phyloP scores from a whole-genome alignment of 2,888 invertebrate genomes.

The Acanthopleura granulata region DNA sequence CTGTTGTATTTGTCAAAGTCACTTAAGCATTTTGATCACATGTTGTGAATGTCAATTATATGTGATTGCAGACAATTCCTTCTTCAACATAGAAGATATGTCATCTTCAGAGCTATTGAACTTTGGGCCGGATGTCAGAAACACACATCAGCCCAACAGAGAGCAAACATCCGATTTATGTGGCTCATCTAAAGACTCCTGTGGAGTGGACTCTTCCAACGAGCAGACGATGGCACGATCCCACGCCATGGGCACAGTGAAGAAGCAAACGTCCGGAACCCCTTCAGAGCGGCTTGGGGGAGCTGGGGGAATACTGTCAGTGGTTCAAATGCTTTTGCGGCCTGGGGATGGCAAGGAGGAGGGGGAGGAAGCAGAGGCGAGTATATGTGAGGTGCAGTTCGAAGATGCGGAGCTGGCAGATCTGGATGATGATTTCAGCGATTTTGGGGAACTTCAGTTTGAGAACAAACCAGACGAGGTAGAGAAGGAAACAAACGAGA shows the following conservation, averaged over 20 bases:
- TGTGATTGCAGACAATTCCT: too few relatives aligned
- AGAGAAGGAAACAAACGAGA: too few relatives aligned
- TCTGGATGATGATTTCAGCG: constrained; percentile 58
- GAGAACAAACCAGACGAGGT: too few relatives aligned
- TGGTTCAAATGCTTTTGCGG: background rate
- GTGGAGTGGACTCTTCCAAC: constrained; percentile 9
- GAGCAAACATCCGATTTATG: too few relatives aligned
- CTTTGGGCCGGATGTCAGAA: too few relatives aligned
- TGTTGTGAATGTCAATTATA: too few relatives aligned
- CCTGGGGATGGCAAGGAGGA: constrained; percentile 24
- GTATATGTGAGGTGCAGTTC: constrained; percentile 46
- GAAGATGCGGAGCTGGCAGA: constrained; percentile 49
- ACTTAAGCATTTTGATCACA: too few relatives aligned
- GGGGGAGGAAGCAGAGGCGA: constrained; percentile 39
- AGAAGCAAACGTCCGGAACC: constrained; percentile 24
- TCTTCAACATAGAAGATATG: too few relatives aligned
- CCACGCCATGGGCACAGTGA: constrained; percentile 31
- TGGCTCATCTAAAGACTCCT: background rate
- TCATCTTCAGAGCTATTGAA: too few relatives aligned
- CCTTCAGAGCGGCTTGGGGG: background rate
- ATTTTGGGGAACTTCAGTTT: constrained; percentile 34
- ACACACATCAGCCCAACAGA: too few relatives aligned
- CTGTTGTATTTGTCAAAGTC: too few relatives aligned
- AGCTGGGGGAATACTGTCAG: background rate
- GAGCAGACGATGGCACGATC: constrained; percentile 20